A percentile compares a stretch with the other conserved stretches of the same genome.
Evolutionary conservation across 2,113 vertebrate species (phyloP).

Genomic region (Leucosticte australis): DNA sequence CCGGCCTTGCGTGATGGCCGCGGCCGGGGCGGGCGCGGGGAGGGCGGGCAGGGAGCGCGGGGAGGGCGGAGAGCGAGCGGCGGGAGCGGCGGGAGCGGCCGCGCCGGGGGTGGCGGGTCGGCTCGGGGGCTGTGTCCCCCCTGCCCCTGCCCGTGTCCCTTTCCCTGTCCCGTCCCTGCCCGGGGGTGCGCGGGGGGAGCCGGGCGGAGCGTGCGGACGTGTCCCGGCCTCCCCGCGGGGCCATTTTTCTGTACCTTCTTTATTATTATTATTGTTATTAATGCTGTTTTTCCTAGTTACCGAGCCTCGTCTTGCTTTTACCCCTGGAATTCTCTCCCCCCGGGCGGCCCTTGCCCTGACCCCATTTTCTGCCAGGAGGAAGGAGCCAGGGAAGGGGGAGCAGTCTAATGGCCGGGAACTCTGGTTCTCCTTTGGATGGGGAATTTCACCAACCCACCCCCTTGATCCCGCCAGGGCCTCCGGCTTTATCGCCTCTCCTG

Average conservation of each 20-base stretch:
- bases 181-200: neutral
- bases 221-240: neutral
- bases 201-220: neutral
- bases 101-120: neutral
- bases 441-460: neutral
- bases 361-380: slow-evolving; percentile 34
- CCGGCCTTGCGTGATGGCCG: slow-evolving; percentile 63
- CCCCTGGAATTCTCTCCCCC: neutral
- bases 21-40: slow-evolving; percentile 21
- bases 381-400: neutral
- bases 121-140: neutral
- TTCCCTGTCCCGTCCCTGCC: neutral
- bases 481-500: neutral
- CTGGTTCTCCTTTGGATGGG: neutral
- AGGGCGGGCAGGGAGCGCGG: neutral
- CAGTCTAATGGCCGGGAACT: slow-evolving; percentile 19
- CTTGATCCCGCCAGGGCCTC: neutral
- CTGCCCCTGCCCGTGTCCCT: neutral
- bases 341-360: neutral
- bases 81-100: neutral
- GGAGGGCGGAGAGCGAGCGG: neutral
- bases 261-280: neutral
- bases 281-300: neutral
- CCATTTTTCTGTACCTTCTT: neutral
- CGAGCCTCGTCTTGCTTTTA: neutral